Evolutionary conservation across 2,113 vertebrate genomes (phyloP).

Genomic region (Burhinus bistriatus): DNA sequence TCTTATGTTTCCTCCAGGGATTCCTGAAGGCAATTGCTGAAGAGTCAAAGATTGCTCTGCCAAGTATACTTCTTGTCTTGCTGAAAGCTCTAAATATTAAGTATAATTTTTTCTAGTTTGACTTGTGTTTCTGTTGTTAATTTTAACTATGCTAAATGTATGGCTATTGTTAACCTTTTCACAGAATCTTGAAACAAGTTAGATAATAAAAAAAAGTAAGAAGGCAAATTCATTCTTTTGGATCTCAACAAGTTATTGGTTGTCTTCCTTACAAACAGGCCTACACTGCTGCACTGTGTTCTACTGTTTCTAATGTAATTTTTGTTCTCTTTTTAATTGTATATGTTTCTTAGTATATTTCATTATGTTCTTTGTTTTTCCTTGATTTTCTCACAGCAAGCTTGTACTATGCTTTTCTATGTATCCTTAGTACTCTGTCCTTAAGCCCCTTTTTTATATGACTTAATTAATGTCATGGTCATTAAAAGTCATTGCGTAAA

Average conservation of each 20-base stretch:
- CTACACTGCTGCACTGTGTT: not conserved
- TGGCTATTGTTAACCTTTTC: not conserved
- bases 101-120: not conserved
- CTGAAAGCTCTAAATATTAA: not conserved
- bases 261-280: not conserved
- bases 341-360: not conserved
- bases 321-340: not conserved
- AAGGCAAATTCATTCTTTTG: not conserved
- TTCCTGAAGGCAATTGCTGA: not conserved
- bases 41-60: not conserved
- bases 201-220: not conserved
- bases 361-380: not conserved
- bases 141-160: not conserved
- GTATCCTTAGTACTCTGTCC: not conserved
- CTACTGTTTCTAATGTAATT: not conserved
- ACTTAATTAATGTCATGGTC: not conserved
- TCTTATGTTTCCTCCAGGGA: not conserved
- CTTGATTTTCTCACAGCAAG: not conserved
- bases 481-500: not conserved
- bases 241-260: not conserved
- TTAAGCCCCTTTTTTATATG: not conserved
- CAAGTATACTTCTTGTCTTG: not conserved
- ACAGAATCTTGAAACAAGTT: not conserved
- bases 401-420: not conserved
- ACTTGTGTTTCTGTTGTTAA: not conserved